Base-by-base conservation (phyloP, 2,113 vertebrate species). In the Phasianus colchicus region DNA sequence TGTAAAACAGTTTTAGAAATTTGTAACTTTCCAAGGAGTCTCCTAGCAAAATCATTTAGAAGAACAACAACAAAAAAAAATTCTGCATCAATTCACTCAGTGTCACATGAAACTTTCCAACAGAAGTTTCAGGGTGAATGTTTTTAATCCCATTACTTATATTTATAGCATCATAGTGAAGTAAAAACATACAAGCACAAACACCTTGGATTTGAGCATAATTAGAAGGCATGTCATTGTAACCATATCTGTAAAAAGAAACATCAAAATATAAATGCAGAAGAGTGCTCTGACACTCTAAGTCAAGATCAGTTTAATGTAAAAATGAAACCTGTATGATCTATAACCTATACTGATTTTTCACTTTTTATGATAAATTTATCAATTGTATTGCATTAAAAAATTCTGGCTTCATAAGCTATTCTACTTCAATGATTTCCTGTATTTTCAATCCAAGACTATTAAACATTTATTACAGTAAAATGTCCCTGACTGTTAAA, bases 21-120 rank as follows among this genome's bases (percentile, higher is more conserved):
- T 27, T 9, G 25, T 40, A 78, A 74, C 2, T 61, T 82, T 45
- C 12, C 0, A 0, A 57, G 3, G 19, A 29, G 27, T 71, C 27
- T 71, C 65, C 34, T 11, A 87, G 30, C 3, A 67, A 10, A 3
- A 25, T 29, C 60, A 57, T 74, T 84, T 79, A 75, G 42, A 8
- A 69, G 47, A 63, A 42, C 52, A 6, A 11, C 8, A 9, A 42
- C 13, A 42, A 13, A 8, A 9, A 9, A 72, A 11, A 42, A 20
- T 55, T 64, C 47, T 60, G 17, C 5, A n/a, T 19, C 54, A 61
- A 64, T 76, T 13, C 34, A 76, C 7, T 82, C 32, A 36, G 13
- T 50, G 42, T 40, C 10, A 8, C n/a, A 18, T 1, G 2, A 48
- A 13, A 58, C 8, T 66, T 89, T 48, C 36, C 13, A 63, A 70